phyloP scores from a whole-genome alignment of 2,888 invertebrate species.

The Cantharis flavilabris region DNA sequence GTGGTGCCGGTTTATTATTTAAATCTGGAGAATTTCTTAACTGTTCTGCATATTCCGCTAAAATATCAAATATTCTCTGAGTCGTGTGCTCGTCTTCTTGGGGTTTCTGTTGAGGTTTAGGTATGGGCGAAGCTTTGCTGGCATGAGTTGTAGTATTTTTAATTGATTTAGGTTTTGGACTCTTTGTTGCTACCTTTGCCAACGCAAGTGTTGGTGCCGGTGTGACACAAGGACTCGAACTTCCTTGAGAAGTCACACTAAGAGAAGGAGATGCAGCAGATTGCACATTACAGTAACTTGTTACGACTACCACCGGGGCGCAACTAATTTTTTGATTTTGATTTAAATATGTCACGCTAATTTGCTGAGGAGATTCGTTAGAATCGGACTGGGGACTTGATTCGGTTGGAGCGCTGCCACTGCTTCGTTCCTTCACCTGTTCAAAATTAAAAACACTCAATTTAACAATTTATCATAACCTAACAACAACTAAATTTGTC shows the following conservation, averaged over 20 bases:
- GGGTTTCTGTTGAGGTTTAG: conserved; percentile 73
- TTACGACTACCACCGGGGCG: conserved; percentile 61
- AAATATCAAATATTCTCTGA: conserved; percentile 76
- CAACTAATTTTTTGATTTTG: conserved; percentile 57
- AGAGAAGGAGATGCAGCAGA: conserved; percentile 61
- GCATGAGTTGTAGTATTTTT: conserved; percentile 63
- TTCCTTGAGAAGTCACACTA: conserved; percentile 63
- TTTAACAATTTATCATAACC: background rate
- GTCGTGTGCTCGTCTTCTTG: conserved; percentile 82
- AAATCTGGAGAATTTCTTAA: conserved; percentile 77
- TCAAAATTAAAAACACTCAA: conserved; percentile 43
- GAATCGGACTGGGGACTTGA: conserved; percentile 39
- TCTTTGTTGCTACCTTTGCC: conserved; percentile 48
- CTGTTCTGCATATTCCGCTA: conserved; percentile 81
- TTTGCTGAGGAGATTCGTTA: conserved; percentile 52
- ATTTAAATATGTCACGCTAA: conserved; percentile 61
- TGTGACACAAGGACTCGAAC: conserved; percentile 63
- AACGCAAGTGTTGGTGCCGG: conserved; percentile 58
- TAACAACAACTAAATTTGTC: background rate
- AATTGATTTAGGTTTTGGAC: conserved; percentile 61
- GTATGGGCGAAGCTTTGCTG: conserved; percentile 68
- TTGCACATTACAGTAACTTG: conserved; percentile 58
- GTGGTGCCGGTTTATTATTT: conserved; percentile 80
- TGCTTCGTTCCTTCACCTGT: conserved; percentile 78
- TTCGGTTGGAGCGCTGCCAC: conserved; percentile 52